phyloP scores from a whole-genome alignment of 2,797 vertebrate genomes.

The Vespertilio murinus region DNA sequence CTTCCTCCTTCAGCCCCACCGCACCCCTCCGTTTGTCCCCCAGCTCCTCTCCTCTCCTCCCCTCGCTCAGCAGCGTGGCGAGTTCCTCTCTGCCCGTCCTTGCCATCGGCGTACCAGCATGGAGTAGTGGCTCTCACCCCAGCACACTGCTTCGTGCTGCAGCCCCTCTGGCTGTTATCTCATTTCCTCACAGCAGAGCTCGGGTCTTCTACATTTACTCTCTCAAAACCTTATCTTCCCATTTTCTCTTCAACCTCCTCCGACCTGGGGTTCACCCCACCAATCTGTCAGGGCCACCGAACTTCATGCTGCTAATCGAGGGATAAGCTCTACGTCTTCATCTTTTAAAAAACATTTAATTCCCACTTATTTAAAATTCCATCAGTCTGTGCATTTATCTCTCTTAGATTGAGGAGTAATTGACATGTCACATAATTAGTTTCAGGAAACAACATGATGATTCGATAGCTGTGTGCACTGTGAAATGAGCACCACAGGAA shows the following conservation, averaged over 20 bases:
- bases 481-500: neutral
- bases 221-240: neutral
- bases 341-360: neutral
- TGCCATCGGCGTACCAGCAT: neutral
- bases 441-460: neutral
- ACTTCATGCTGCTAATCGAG: neutral
- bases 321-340: neutral
- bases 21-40: neutral
- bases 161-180: neutral
- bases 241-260: neutral
- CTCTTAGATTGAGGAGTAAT: neutral
- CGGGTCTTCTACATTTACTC: neutral
- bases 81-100: neutral
- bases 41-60: neutral
- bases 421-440: neutral
- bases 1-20: neutral
- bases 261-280: neutral
- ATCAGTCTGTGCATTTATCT: neutral
- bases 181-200: constrained; percentile 26
- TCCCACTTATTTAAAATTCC: neutral
- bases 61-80: no score
- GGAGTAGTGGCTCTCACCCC: neutral
- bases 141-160: neutral
- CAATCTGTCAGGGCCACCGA: neutral
- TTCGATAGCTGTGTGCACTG: neutral